phyloP scores from a whole-genome alignment of 2,888 invertebrate species.

The Campopleginae sp. region DNA sequence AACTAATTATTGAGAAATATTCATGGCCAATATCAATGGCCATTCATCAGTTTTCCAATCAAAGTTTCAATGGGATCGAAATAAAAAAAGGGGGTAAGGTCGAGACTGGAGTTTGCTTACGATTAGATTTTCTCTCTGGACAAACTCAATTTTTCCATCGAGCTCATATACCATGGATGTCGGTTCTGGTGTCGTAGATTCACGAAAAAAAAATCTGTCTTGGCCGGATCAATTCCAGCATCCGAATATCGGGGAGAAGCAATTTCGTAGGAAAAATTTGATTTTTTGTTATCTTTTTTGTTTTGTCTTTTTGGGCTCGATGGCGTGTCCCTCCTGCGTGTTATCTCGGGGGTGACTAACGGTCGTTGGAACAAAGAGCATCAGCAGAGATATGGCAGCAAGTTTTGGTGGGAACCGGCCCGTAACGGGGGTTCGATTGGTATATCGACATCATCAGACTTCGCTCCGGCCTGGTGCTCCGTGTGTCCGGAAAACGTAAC shows the following conservation, averaged over 20 bases:
- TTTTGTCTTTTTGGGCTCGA: neutral
- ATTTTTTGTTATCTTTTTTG: neutral
- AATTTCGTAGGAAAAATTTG: conserved; percentile 38
- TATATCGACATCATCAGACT: conserved; percentile 35
- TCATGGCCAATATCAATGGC: conserved; percentile 9
- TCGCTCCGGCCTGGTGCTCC: neutral
- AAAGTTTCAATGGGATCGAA: too few species aligned
- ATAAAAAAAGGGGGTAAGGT: too few species aligned
- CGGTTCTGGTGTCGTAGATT: neutral
- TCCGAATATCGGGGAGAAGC: conserved; percentile 3
- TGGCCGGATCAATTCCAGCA: neutral
- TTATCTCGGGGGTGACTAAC: conserved; percentile 49
- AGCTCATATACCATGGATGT: neutral
- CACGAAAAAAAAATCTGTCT: neutral
- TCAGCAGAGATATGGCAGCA: neutral
- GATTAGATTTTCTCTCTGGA: neutral
- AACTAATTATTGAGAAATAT: too few species aligned
- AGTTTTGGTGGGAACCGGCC: conserved; percentile 5
- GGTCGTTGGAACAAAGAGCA: conserved; percentile 46
- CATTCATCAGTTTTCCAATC: neutral
- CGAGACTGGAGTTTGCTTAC: neutral
- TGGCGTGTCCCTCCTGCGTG: neutral
- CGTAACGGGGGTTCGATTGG: conserved; percentile 1
- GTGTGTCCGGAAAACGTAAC: conserved; percentile 6
- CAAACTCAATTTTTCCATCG: neutral